Conservation (phyloP, 1,140 invertebrate species). For the Melanaphis sacchari region DNA sequence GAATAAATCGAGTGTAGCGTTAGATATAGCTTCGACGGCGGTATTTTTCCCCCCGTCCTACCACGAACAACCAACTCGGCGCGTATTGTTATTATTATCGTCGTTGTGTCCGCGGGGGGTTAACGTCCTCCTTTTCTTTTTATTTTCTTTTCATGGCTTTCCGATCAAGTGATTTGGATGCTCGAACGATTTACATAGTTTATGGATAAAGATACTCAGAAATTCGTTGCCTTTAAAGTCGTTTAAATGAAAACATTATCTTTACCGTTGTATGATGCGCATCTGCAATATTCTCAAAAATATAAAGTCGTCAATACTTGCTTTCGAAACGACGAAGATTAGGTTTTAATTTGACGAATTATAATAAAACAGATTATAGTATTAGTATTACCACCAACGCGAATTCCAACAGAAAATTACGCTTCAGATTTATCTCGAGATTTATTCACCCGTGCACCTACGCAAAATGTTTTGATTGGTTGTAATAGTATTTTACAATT, state of each 20-base stretch:
- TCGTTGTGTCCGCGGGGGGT: neutral
- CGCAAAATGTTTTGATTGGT: neutral
- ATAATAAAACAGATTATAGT: neutral
- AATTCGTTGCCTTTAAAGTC: neutral
- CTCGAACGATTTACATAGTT: neutral
- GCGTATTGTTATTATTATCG: neutral
- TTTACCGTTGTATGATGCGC: neutral
- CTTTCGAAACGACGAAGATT: neutral
- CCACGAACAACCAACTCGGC: neutral
- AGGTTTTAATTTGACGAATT: neutral
- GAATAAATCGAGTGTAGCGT: constrained; percentile 3
- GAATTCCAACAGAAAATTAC: neutral
- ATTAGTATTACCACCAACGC: neutral
- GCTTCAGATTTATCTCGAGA: neutral
- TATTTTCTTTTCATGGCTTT: neutral
- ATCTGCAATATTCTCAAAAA: neutral
- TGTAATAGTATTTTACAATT: neutral
- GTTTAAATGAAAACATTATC: neutral
- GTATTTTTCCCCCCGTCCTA: neutral
- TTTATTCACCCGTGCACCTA: neutral
- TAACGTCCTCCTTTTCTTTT: constrained; percentile 4
- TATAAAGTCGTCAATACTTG: neutral
- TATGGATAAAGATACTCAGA: neutral
- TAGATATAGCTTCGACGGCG: neutral
- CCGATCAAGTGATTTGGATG: neutral